Evolutionary conservation across 2,797 vertebrate genomes (phyloP).

Genomic region (Channallabes apus): DNA sequence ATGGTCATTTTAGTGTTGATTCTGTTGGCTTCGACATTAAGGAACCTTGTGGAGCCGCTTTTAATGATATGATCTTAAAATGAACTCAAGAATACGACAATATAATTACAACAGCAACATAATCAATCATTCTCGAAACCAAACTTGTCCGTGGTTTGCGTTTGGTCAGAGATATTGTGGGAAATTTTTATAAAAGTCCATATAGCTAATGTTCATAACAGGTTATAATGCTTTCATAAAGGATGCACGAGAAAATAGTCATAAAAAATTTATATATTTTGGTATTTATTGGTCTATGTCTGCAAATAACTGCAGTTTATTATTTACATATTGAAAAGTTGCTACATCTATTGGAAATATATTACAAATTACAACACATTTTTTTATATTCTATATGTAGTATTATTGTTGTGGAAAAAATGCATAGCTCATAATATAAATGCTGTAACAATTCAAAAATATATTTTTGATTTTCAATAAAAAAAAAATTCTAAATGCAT

Average conservation of each 20-base stretch:
- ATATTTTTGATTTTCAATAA: neutral
- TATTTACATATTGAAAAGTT: neutral
- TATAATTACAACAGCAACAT: slow-evolving; percentile 39
- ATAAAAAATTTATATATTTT: neutral
- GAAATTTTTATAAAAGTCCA: neutral
- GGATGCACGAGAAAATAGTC: neutral
- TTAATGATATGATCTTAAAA: slow-evolving; percentile 50
- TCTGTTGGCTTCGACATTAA: slow-evolving; percentile 31
- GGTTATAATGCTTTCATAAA: neutral
- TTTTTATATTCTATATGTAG: neutral
- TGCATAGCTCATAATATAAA: neutral
- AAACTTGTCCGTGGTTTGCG: neutral
- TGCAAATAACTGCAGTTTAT: neutral
- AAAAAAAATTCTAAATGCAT: neutral
- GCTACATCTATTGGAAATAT: neutral
- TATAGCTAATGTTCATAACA: neutral
- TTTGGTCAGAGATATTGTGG: slow-evolving; percentile 2
- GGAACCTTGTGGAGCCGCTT: slow-evolving; percentile 29
- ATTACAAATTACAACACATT: neutral
- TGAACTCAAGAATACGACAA: slow-evolving; percentile 39
- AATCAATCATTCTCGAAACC: slow-evolving; percentile 48
- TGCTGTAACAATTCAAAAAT: neutral
- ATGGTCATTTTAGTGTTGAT: slow-evolving; percentile 15
- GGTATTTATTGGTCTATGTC: neutral
- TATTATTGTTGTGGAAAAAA: neutral